phyloP scores from a whole-genome alignment of 2,113 vertebrate species.

The Ailurus styani region DNA sequence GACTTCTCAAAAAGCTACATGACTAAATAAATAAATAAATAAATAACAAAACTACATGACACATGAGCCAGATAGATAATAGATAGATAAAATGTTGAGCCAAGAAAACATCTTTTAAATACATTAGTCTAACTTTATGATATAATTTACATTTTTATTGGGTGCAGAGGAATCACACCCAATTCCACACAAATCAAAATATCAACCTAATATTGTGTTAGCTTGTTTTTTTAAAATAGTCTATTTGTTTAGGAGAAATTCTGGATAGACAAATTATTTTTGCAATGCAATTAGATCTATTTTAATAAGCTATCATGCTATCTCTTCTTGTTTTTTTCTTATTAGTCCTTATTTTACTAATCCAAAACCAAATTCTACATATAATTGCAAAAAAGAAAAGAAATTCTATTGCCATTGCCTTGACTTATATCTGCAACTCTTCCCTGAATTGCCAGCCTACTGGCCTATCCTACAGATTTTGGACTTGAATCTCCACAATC shows the following conservation, averaged over 20 bases:
- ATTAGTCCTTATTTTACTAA: neutral
- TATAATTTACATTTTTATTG: neutral
- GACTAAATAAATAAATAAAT: neutral
- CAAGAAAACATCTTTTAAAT: neutral
- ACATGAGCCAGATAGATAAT: neutral
- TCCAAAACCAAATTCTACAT: neutral
- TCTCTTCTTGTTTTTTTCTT: neutral
- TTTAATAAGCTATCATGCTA: neutral
- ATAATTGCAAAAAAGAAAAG: neutral
- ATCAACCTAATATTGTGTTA: neutral
- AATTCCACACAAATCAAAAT: neutral
- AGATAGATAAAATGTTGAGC: neutral
- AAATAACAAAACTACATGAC: neutral
- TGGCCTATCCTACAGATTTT: neutral
- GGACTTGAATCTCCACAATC: neutral
- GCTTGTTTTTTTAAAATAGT: neutral
- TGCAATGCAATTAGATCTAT: neutral
- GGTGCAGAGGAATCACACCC: accelerated
- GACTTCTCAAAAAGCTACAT: neutral
- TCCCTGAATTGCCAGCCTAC: neutral
- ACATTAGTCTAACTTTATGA: neutral
- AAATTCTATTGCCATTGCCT: neutral
- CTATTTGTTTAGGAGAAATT: neutral
- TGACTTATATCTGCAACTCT: neutral
- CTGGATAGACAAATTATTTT: neutral